Conservation (phyloP, 1,140 invertebrate genomes). For the Conus betulinus region DNA sequence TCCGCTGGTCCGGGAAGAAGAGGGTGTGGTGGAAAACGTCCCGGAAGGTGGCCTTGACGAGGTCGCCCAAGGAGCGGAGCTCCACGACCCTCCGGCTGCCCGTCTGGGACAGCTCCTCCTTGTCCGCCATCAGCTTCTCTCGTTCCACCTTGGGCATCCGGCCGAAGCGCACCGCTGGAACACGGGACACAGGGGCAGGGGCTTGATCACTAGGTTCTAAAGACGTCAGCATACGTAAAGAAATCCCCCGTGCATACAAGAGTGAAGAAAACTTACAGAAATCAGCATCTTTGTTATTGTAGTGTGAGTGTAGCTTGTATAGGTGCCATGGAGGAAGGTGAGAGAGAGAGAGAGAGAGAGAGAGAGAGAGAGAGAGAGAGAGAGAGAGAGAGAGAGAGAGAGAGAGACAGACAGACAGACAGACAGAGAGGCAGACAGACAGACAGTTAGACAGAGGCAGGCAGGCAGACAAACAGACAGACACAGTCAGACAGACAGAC, state of each 20-base stretch:
- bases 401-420: conserved; percentile 8
- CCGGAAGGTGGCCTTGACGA: conserved; percentile 61
- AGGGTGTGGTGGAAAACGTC: conserved; percentile 56
- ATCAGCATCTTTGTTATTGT: no score
- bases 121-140: conserved; percentile 86
- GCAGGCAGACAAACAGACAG: neutral
- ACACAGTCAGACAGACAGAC: neutral
- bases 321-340: no score
- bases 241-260: no score
- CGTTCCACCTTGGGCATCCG: conserved; percentile 99
- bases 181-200: neutral
- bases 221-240: no score
- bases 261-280: no score
- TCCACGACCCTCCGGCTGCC: conserved; percentile 56
- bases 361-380: no score
- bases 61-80: conserved; percentile 59
- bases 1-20: conserved; percentile 37
- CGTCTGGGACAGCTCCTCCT: conserved; percentile 80
- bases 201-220: no score
- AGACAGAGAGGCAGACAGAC: conserved; percentile 31
- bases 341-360: no score
- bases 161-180: conserved; percentile 96
- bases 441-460: conserved; percentile 28
- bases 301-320: no score
- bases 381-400: conserved; percentile 19